Base-by-base conservation (phyloP, 2,888 invertebrate genomes). In the Acanthosepion pharaonis region DNA sequence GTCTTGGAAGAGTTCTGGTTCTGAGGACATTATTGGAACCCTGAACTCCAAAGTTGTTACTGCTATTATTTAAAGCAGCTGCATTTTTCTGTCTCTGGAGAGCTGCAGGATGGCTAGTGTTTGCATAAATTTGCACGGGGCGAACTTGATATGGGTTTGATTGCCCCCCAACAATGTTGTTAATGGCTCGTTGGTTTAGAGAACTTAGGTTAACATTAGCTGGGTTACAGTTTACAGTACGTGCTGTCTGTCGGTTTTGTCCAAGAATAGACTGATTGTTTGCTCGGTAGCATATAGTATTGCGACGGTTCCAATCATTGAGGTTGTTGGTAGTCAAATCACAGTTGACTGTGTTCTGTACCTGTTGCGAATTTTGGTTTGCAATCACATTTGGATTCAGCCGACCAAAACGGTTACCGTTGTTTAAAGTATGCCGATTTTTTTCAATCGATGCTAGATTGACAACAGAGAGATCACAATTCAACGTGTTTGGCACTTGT, bases 251-350 rank as follows among this genome's bases (percentile, higher is more conserved):
- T 18, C 93, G 49, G n/a, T 49, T 49, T 15, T 51, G 49, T 49
- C 53, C n/a, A 20, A 51, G 53, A 53, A 51, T 49, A 5, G 78
- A 9, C 42, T 93, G 49, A 53, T 23, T 49, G n/a, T 93, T 49
- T 53, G 49, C 51, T 53, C 53, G 93, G 51, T 93, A 93, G n/a
- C 49, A n/a, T 93, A 93, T 93, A 18, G 93, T 93, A 28, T 93
- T 93, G 11, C 93, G 93, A 53, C 53, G 49, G 93, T 93, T 93
- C 93, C 93, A 93, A 53, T 93, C 93, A 28, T 93, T 93, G n/a
- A 93, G n/a, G 49, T 93, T 93, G 53, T 93, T 93, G 28, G 93
- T 53, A 6, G 51, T 48, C 49, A 93, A 28, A 93, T 53, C 49
- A 49, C 48, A 49, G 93, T 93, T 93, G 53, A 93, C 51, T 20